phyloP scores from a whole-genome alignment of 1,140 invertebrate species.

The Medauroidea extradentata region DNA sequence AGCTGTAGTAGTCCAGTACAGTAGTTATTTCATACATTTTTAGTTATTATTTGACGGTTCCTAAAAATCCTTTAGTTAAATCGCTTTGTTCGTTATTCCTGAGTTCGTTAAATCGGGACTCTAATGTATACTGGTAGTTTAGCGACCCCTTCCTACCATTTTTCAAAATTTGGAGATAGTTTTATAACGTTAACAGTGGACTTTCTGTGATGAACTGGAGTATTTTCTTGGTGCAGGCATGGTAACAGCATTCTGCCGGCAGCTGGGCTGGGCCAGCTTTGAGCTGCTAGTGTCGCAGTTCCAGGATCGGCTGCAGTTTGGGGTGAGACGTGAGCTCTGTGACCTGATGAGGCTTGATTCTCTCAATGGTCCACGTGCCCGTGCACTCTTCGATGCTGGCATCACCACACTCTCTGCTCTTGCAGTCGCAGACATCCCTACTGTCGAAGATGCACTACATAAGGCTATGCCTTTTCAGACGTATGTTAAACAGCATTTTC shows the following conservation, averaged over 20 bases:
- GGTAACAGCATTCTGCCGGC: constrained; percentile 87
- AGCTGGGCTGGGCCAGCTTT: constrained; percentile 89
- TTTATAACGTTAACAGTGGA: no score
- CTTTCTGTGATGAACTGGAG: no score
- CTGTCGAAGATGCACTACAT: constrained; percentile 71
- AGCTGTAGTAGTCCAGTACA: no score
- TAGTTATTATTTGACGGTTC: no score
- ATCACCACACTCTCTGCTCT: constrained; percentile 72
- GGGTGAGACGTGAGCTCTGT: constrained; percentile 85
- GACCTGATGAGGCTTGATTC: constrained; percentile 84
- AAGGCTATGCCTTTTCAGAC: constrained; percentile 79
- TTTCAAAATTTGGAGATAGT: no score
- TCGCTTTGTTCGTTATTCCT: no score
- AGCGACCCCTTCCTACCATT: no score
- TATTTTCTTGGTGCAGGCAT: constrained; percentile 57
- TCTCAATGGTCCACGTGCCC: constrained; percentile 79
- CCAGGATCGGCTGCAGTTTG: constrained; percentile 90
- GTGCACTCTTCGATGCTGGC: constrained; percentile 80
- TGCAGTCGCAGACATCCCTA: constrained; percentile 62
- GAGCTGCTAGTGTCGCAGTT: constrained; percentile 89
- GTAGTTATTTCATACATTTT: no score
- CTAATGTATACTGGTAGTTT: no score
- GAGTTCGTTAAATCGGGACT: no score
- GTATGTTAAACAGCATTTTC: no score
- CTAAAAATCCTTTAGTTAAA: no score